A percentile compares a stretch with the other conserved stretches of the same genome.
phyloP scores from a whole-genome alignment of 2,888 invertebrate genomes.

The Gryllus longicercus region DNA sequence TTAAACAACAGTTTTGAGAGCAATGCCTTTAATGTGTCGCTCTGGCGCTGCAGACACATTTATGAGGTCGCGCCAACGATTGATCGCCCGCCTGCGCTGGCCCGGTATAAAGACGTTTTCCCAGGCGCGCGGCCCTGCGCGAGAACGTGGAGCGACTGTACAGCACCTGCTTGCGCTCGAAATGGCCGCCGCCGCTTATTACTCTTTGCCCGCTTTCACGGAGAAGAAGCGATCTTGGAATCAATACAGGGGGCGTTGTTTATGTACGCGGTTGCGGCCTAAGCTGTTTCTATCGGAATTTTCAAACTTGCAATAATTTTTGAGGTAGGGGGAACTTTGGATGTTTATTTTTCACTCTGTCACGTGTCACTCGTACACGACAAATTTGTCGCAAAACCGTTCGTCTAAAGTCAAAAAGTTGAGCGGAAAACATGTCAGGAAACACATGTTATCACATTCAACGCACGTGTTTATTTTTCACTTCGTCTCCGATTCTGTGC shows the following conservation, averaged over 20 bases:
- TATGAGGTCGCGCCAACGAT: background rate
- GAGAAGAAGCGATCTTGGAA: background rate
- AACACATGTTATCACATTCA: too few relatives aligned
- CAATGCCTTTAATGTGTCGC: slow-evolving; percentile 9
- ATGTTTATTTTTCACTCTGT: too few relatives aligned
- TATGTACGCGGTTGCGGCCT: too few relatives aligned
- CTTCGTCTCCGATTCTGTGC: too few relatives aligned
- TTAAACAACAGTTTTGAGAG: slow-evolving; percentile 17
- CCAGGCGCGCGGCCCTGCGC: background rate
- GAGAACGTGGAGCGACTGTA: background rate
- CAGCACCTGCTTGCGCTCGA: background rate
- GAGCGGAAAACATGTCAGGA: too few relatives aligned
- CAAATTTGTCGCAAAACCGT: too few relatives aligned
- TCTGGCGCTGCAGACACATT: background rate
- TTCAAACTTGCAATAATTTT: too few relatives aligned
- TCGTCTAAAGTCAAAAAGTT: too few relatives aligned
- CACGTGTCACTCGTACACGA: too few relatives aligned
- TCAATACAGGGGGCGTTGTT: background rate
- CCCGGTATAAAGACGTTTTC: slow-evolving; percentile 1
- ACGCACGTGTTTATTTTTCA: too few relatives aligned
- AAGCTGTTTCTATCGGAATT: too few relatives aligned
- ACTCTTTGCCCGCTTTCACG: background rate
- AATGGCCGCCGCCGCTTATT: background rate
- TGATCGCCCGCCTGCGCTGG: background rate
- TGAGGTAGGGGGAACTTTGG: too few relatives aligned